Conservation (phyloP, 2,888 invertebrate species). For the Thereva nobilitata region DNA sequence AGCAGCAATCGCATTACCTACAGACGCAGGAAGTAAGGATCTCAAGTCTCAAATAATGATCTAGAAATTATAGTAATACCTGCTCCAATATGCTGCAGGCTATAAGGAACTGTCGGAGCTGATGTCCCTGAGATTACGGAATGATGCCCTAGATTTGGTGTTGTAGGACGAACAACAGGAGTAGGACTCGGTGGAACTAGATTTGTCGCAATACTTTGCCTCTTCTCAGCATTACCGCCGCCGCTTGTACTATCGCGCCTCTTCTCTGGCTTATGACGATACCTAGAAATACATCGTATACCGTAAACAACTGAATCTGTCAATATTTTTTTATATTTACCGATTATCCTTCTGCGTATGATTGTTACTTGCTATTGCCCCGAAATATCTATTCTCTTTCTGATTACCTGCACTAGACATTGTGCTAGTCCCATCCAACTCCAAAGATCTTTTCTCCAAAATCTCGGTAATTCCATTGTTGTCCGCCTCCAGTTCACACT, state of each 20-base stretch:
- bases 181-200: slow-evolving; percentile 39
- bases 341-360: slow-evolving; percentile 43
- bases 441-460: slow-evolving; percentile 89
- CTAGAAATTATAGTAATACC: slow-evolving; percentile 58
- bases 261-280: slow-evolving; percentile 72
- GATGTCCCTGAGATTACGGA: slow-evolving; percentile 51
- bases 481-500: slow-evolving; percentile 98
- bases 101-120: slow-evolving; percentile 63
- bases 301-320: not conserved
- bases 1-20: slow-evolving; percentile 81
- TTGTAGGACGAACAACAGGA: slow-evolving; percentile 46
- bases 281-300: slow-evolving; percentile 51
- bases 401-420: slow-evolving; percentile 69
- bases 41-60: not conserved
- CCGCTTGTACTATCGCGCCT: slow-evolving; percentile 69
- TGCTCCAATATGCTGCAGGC: slow-evolving; percentile 81
- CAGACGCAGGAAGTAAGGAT: not conserved
- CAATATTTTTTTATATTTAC: not conserved
- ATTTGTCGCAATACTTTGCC: slow-evolving; percentile 50
- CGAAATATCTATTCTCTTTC: slow-evolving; percentile 78
- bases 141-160: slow-evolving; percentile 47
- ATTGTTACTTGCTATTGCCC: slow-evolving; percentile 47
- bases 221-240: slow-evolving; percentile 54
- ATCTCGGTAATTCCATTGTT: slow-evolving; percentile 97
- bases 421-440: slow-evolving; percentile 68